Evolutionary conservation across 2,113 vertebrate species (phyloP), one percentile per base, ranked within the genome.

Genomic region (Brachyhypopomus occidentalis): DNA sequence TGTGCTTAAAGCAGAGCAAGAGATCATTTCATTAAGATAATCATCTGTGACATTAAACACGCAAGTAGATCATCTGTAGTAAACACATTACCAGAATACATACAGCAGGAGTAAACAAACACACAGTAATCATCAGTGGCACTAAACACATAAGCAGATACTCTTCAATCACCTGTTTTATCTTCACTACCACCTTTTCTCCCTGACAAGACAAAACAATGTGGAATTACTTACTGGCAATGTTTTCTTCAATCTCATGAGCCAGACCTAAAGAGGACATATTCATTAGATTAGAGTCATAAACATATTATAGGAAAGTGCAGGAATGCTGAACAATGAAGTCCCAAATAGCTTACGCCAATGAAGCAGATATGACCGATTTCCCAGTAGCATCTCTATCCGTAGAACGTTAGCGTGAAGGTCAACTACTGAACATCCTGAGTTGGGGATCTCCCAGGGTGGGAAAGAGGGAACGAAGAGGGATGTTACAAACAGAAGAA

Each of bases 311-410:
- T 17, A 74, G 16, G 9, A 23, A 74, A 3, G 4, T 64, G 75
- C 20, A 60, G 4, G 8, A 2, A n/a, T 67, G 2, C 27, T 36
- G 5, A 4, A 45, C 4, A 59, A 5, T 20, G 19, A 22, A 41
- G 16, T 34, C 55, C 20, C 8, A 70, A 38, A 72, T 4, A 81
- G 94, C 98, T 92, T 89, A 99, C 98, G 88, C 84, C 97, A 70
- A 89, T 95, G 90, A 41, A 98, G 71, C 85, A 99, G 90, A 87
- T 96, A 98, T 0, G 95, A 99, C 90, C 93, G 87, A 80, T 95
- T 94, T 76, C 92, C 94, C 72, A 97, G 19, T 5, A 95, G 84
- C 56, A 94, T 89, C 83, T 98, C 96, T 73, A 93, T 87, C 82
- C 96, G 94, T 75, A 99, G 89, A 67, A 85, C 89, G 23, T 89